A percentile compares a stretch with the other conserved stretches of the same genome.
Conservation (phyloP, 2,113 vertebrate genomes). For the Elaphurus davidianus region DNA sequence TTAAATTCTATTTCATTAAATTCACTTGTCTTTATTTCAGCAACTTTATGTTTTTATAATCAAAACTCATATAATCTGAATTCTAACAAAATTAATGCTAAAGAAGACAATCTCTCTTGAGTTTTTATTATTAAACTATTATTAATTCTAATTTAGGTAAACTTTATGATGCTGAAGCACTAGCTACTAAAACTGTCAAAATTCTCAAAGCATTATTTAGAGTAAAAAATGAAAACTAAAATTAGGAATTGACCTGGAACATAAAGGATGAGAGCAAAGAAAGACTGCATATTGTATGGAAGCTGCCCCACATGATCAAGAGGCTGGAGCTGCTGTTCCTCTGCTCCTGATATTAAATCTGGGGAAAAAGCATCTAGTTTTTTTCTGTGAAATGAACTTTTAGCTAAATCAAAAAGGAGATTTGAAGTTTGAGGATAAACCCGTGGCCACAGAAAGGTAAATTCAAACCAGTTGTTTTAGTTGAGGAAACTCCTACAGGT, state of each 20-base stretch:
- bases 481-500: neutral
- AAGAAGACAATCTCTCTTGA: neutral
- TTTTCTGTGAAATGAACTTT: neutral
- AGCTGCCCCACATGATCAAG: neutral
- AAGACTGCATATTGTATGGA: neutral
- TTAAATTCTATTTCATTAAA: neutral
- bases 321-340: neutral
- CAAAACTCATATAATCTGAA: neutral
- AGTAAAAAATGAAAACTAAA: neutral
- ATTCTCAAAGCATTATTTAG: neutral
- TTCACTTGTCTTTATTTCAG: neutral
- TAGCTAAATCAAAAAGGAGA: neutral
- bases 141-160: neutral
- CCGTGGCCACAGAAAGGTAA: neutral
- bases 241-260: neutral
- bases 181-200: neutral
- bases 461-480: neutral
- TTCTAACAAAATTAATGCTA: neutral
- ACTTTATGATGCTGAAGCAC: neutral
- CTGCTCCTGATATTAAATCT: neutral
- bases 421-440: neutral
- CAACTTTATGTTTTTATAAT: neutral
- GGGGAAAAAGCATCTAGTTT: neutral
- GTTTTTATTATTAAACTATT: neutral
- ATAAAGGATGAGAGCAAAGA: neutral